phyloP scores from a whole-genome alignment of 2,888 invertebrate genomes.

The Leptinotarsa rubiginosa region DNA sequence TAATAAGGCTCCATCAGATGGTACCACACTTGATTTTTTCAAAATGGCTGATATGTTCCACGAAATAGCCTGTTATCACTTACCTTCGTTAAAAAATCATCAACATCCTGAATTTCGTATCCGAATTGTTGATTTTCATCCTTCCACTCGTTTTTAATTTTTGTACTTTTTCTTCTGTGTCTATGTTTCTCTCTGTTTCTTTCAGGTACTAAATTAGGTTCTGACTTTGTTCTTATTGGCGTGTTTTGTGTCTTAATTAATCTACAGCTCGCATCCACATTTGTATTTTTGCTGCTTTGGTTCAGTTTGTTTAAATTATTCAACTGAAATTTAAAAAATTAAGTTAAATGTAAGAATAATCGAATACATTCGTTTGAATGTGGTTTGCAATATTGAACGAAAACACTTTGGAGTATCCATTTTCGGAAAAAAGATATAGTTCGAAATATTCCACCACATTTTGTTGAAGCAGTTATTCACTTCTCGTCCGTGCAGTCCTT shows the following conservation, averaged over 20 bases:
- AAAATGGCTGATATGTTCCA: no score
- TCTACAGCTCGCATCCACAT: conserved; percentile 39
- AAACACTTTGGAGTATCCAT: no score
- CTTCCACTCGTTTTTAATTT: conserved; percentile 55
- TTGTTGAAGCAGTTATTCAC: no score
- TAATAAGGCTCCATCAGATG: no score
- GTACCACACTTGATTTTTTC: no score
- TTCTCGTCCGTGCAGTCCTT: no score
- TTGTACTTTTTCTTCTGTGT: conserved; percentile 57
- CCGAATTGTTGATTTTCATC: conserved; percentile 70
- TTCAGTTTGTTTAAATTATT: conserved; percentile 45
- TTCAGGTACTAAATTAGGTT: conserved; percentile 69
- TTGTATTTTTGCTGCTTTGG: conserved; percentile 52
- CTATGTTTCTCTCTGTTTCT: conserved; percentile 67
- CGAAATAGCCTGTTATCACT: conserved; percentile 42
- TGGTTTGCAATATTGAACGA: no score
- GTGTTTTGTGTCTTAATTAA: conserved; percentile 48
- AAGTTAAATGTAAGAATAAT: background rate
- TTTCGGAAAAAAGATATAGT: no score
- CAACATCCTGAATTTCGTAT: conserved; percentile 84
- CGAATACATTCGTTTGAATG: background rate
- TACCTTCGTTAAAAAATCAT: conserved; percentile 82
- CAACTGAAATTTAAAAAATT: conserved; percentile 35
- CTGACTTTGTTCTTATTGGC: conserved; percentile 67
- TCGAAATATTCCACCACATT: no score